phyloP scores from a whole-genome alignment of 2,113 vertebrate genomes.

The Nibea coibor region DNA sequence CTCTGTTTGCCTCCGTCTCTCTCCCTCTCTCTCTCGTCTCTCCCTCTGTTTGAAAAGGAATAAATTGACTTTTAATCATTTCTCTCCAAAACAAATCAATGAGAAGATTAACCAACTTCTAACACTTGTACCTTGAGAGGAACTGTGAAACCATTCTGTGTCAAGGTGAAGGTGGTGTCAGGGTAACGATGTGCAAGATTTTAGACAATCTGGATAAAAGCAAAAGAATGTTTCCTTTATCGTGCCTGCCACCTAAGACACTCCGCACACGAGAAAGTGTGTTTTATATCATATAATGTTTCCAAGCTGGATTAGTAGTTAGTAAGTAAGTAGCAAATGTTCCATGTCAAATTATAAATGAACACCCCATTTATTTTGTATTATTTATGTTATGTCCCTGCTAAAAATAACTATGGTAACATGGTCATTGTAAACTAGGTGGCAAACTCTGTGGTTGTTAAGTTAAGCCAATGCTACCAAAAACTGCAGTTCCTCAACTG shows the following conservation, averaged over 20 bases:
- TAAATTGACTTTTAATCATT: constrained; percentile 52
- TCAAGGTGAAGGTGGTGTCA: background rate
- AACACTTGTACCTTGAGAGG: constrained; percentile 1
- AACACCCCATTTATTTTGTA: background rate
- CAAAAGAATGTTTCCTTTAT: background rate
- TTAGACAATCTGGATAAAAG: background rate
- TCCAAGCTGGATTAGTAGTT: background rate
- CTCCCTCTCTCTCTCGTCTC: background rate
- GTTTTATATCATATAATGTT: background rate
- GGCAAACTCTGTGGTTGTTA: too few species aligned
- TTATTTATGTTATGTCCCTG: background rate
- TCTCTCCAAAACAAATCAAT: constrained; percentile 44
- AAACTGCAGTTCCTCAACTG: too few species aligned
- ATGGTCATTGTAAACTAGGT: too few species aligned
- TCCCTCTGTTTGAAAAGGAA: constrained; percentile 38
- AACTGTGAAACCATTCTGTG: background rate
- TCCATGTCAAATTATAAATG: background rate
- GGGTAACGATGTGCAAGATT: background rate
- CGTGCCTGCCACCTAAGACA: too few species aligned
- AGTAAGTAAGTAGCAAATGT: background rate
- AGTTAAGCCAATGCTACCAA: too few species aligned
- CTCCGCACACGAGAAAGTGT: too few species aligned
- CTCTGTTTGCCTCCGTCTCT: constrained; percentile 8
- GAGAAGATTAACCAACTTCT: constrained; percentile 30
- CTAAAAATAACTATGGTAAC: too few species aligned